Conservation (phyloP, 2,113 vertebrate genomes). For the Antennarius striatus region DNA sequence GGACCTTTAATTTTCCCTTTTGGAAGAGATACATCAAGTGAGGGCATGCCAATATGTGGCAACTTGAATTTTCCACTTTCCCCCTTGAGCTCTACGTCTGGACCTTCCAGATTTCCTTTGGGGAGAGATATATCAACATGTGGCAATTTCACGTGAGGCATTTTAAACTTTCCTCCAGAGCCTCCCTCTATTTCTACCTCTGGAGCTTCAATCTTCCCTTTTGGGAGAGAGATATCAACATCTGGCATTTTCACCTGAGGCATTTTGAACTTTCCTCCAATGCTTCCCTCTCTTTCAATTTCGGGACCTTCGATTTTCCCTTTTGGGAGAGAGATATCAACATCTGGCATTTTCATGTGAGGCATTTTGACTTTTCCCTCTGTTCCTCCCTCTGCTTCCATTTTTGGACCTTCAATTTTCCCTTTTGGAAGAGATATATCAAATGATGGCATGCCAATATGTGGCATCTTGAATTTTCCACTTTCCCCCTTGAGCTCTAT, state of each 20-base stretch:
- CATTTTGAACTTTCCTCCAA: constrained; percentile 48
- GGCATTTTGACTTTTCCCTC: constrained; percentile 58
- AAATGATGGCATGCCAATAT: constrained; percentile 30
- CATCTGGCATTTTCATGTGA: constrained; percentile 54
- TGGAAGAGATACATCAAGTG: constrained; percentile 40
- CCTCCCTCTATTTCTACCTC: no score
- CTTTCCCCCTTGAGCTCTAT: no score
- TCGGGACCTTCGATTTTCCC: constrained; percentile 10
- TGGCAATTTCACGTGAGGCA: no score
- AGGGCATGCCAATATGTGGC: constrained; percentile 64
- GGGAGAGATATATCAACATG: constrained; percentile 66
- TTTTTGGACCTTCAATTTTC: constrained; percentile 35
- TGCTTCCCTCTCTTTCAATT: no score
- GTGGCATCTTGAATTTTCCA: no score
- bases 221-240: constrained; percentile 44
- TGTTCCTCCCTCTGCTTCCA: constrained; percentile 20
- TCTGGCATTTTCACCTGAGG: constrained; percentile 64
- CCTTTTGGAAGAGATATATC: constrained; percentile 65
- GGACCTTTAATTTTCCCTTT: constrained; percentile 24
- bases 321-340: constrained; percentile 46
- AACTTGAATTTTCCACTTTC: constrained; percentile 43
- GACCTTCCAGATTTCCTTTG: constrained; percentile 46
- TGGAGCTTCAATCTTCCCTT: constrained; percentile 19
- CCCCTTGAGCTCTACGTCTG: constrained; percentile 12
- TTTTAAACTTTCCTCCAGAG: constrained; percentile 11